Evolutionary conservation across 2,888 invertebrate species (phyloP).

Genomic region (Sisyra nigra): DNA sequence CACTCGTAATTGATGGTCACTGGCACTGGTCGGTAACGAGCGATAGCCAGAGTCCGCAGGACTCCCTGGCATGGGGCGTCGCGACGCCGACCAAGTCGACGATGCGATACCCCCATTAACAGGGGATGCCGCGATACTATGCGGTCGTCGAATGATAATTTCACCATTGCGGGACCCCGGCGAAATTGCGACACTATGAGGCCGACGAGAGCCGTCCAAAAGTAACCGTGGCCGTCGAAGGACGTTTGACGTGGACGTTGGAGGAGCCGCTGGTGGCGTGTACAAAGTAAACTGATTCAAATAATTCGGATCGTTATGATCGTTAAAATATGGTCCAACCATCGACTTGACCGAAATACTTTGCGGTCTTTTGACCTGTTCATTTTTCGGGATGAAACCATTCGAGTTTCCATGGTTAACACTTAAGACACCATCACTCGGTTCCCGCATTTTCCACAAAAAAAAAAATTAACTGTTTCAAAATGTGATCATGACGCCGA

Average conservation of each 20-base stretch:
- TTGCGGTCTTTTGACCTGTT: too few relatives aligned
- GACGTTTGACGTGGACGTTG: constrained; percentile 21
- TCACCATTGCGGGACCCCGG: constrained; percentile 20
- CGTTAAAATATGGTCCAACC: constrained; percentile 12
- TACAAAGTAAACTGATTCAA: constrained; percentile 34
- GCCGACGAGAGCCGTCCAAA: constrained; percentile 25
- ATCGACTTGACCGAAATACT: constrained; percentile 7
- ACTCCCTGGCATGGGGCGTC: constrained; percentile 26
- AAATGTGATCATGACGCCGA: too few relatives aligned
- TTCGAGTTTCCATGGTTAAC: too few relatives aligned
- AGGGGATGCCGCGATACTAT: constrained; percentile 41
- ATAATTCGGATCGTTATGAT: constrained; percentile 14
- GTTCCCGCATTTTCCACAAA: too few relatives aligned
- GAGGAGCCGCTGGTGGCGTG: constrained; percentile 29
- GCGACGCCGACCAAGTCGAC: constrained; percentile 16
- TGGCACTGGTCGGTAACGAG: constrained; percentile 39
- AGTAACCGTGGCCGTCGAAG: constrained; percentile 4
- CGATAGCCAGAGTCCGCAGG: constrained; percentile 34
- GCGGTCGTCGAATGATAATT: constrained; percentile 30
- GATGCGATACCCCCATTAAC: constrained; percentile 27
- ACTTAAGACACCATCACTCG: too few relatives aligned
- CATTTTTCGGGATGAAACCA: too few relatives aligned
- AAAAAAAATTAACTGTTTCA: too few relatives aligned
- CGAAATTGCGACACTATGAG: constrained; percentile 33
- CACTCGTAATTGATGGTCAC: constrained; percentile 40